Evolutionary conservation across 2,888 invertebrate genomes (phyloP).

Genomic region (Brassicogethes aeneus): DNA sequence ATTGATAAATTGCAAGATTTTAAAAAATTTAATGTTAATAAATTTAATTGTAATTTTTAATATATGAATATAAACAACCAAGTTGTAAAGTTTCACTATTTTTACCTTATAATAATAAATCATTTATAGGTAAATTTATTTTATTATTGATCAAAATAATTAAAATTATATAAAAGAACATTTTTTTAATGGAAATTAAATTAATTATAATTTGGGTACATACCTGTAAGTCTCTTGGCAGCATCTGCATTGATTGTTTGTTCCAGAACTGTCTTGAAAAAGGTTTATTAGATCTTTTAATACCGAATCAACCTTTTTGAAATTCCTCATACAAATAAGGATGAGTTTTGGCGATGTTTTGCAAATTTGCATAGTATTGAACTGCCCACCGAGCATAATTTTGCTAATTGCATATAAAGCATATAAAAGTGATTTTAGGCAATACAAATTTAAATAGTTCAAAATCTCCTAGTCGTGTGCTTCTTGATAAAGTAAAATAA

Average conservation of each 20-base stretch:
- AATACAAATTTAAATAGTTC: slow-evolving; percentile 17
- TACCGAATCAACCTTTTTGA: slow-evolving; percentile 20
- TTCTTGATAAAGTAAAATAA: slow-evolving; percentile 9
- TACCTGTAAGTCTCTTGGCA: slow-evolving; percentile 11
- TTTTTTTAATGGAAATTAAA: too few species aligned
- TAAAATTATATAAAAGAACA: too few species aligned
- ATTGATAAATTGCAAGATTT: slow-evolving; percentile 4
- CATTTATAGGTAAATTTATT: too few species aligned
- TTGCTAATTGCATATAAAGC: slow-evolving; percentile 26
- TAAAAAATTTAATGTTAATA: too few species aligned
- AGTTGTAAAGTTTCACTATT: too few species aligned
- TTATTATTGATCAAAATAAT: too few species aligned
- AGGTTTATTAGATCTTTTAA: slow-evolving; percentile 24
- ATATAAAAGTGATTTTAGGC: slow-evolving; percentile 22
- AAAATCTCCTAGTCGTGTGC: slow-evolving; percentile 8
- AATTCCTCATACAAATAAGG: slow-evolving; percentile 18
- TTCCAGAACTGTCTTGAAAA: slow-evolving; percentile 26
- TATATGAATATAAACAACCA: too few species aligned
- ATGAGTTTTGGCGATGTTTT: slow-evolving; percentile 23
- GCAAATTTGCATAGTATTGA: slow-evolving; percentile 24
- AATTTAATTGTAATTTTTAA: too few species aligned
- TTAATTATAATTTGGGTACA: too few species aligned
- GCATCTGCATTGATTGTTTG: slow-evolving; percentile 20
- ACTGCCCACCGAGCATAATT: slow-evolving; percentile 28
- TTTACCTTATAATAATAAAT: too few species aligned